A percentile compares a stretch with the other conserved stretches of the same genome.
These are phyloP conservation scores for Rhaphigaster nebulosa DNA, from an alignment of 2,888 invertebrate genomes.

Conservation along the genomic window DNA sequence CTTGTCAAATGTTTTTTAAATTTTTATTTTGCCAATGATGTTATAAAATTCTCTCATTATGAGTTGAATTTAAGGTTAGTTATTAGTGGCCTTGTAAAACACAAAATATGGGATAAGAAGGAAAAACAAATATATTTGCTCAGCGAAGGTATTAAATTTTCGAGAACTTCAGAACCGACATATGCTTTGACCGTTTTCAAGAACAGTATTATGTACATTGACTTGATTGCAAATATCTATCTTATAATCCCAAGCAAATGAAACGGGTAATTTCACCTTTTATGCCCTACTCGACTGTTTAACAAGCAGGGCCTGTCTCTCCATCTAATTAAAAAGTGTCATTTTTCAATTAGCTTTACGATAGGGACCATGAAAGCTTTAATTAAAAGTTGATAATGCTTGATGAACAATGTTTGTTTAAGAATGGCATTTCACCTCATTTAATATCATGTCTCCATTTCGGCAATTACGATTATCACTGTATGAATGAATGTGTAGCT, in stretches of 20 bases:
- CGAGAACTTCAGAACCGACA: not conserved
- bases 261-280: not conserved
- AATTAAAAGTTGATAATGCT: conserved; percentile 6
- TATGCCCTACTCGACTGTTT: not conserved
- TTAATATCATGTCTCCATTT: not conserved
- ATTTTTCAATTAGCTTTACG: conserved; percentile 13
- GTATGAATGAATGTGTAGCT: not conserved
- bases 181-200: not conserved
- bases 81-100: too few species aligned
- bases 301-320: not conserved
- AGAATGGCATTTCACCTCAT: not conserved
- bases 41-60: not conserved
- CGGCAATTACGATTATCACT: not conserved
- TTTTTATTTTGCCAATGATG: too few species aligned
- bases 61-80: not conserved
- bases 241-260: not conserved
- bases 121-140: not conserved
- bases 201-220: not conserved
- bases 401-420: not conserved
- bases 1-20: too few species aligned
- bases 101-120: not conserved
- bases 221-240: not conserved
- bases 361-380: not conserved
- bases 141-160: not conserved
- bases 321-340: not conserved